phyloP scores from a whole-genome alignment of 2,888 invertebrate genomes.

The Acleris laterana region DNA sequence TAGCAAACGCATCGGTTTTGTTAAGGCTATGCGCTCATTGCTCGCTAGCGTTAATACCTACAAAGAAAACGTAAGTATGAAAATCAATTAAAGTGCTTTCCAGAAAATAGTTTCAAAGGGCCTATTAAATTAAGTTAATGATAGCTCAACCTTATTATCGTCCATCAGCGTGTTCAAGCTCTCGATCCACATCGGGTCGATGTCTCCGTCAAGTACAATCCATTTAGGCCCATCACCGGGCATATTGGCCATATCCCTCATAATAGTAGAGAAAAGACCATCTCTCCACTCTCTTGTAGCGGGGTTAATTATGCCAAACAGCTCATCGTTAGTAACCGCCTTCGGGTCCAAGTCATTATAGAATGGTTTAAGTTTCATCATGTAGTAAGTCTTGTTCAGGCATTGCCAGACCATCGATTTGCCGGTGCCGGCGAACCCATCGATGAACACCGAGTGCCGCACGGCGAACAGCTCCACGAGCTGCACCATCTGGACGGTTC shows the following conservation, averaged over 20 bases:
- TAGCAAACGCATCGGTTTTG: slow-evolving; percentile 93
- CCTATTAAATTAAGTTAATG: neutral
- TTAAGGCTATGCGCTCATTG: slow-evolving; percentile 96
- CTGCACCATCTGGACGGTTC: slow-evolving; percentile 89
- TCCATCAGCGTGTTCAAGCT: slow-evolving; percentile 98
- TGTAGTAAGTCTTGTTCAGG: slow-evolving; percentile 91
- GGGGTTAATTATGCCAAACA: slow-evolving; percentile 97
- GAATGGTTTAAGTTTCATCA: slow-evolving; percentile 91
- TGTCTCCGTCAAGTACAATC: slow-evolving; percentile 98
- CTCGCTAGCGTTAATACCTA: slow-evolving; percentile 95
- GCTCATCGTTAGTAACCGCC: slow-evolving; percentile 97
- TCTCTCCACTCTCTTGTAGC: slow-evolving; percentile 96
- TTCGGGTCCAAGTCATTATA: slow-evolving; percentile 97
- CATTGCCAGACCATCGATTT: slow-evolving; percentile 97
- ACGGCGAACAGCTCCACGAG: slow-evolving; percentile 97
- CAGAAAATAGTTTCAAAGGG: neutral
- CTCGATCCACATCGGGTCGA: slow-evolving; percentile 99
- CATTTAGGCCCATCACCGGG: slow-evolving; percentile 94
- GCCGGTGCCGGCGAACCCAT: slow-evolving; percentile 94
- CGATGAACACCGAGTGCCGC: slow-evolving; percentile 95
- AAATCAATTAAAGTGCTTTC: neutral
- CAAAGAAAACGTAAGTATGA: slow-evolving; percentile 6
- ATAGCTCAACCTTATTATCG: slow-evolving; percentile 91
- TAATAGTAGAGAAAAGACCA: slow-evolving; percentile 95
- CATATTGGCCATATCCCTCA: slow-evolving; percentile 97